Evolutionary conservation across 1,140 invertebrate genomes (phyloP).

Genomic region (Drosophila grimshawi): DNA sequence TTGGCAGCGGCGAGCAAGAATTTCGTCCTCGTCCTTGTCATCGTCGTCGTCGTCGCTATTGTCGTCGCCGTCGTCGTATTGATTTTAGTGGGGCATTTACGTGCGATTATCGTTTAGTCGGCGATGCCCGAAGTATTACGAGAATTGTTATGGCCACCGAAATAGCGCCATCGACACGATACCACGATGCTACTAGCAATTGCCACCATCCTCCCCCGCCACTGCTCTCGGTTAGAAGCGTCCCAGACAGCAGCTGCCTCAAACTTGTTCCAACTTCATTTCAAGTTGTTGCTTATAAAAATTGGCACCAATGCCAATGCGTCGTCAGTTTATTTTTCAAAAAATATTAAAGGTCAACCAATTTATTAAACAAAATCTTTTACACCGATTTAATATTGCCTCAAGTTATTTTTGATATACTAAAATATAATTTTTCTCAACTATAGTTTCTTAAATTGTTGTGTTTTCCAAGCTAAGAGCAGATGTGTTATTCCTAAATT

Average conservation of each 20-base stretch:
- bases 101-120: constrained; percentile 82
- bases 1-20: constrained; percentile 25
- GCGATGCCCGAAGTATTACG: constrained; percentile 81
- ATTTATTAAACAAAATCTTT: background rate
- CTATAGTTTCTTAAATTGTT: too few relatives aligned
- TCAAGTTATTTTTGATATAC: too few relatives aligned
- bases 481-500: too few relatives aligned
- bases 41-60: constrained; percentile 30
- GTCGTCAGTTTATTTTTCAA: constrained; percentile 22
- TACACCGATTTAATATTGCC: too few relatives aligned
- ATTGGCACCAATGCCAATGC: constrained; percentile 20
- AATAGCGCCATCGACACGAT: constrained; percentile 67
- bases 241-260: constrained; percentile 5
- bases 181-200: constrained; percentile 65
- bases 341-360: constrained; percentile 28
- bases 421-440: too few relatives aligned
- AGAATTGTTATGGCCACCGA: constrained; percentile 79
- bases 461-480: too few relatives aligned
- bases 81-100: constrained; percentile 82
- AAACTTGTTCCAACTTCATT: constrained; percentile 18
- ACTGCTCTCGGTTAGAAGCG: background rate
- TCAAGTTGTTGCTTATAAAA: constrained; percentile 33
- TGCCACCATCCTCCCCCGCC: constrained; percentile 23
- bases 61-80: constrained; percentile 71
- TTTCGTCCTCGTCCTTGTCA: constrained; percentile 9